Conservation (phyloP, 2,797 vertebrate genomes). For the Pangasius djambal region DNA sequence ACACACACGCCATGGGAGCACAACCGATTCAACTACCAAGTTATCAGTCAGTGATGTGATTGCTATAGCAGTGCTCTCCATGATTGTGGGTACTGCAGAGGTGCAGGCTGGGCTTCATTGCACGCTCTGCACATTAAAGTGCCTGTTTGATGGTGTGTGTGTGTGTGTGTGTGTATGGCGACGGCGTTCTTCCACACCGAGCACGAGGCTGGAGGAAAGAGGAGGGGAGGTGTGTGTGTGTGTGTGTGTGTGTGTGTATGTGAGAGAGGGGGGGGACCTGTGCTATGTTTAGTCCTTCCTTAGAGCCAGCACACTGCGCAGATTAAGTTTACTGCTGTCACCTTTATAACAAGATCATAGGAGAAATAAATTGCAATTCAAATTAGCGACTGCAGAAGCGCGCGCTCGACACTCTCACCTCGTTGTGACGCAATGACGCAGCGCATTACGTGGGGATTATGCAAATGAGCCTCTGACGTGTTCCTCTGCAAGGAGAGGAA, state of each 20-base stretch:
- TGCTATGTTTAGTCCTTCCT: slow-evolving; percentile 46
- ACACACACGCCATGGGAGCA: background rate
- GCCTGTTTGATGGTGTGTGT: background rate
- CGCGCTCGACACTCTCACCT: background rate
- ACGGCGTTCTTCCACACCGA: background rate
- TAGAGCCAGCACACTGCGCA: slow-evolving; percentile 27
- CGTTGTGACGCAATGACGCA: slow-evolving; percentile 49
- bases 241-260: too few species aligned
- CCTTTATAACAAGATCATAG: background rate
- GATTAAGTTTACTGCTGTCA: background rate
- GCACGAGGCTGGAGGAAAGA: slow-evolving; percentile 27
- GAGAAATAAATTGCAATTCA: background rate
- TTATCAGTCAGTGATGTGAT: too few species aligned
- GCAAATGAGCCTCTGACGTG: slow-evolving; percentile 69
- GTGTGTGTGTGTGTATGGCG: background rate
- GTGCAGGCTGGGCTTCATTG: background rate
- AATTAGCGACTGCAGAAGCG: slow-evolving; percentile 5
- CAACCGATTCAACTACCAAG: background rate
- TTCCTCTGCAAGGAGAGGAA: slow-evolving; percentile 72
- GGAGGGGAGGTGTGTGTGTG: background rate
- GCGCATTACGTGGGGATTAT: slow-evolving; percentile 57
- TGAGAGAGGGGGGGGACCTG: background rate
- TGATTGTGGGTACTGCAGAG: background rate
- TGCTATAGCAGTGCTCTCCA: background rate
- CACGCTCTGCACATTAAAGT: background rate